These are phyloP conservation scores for Heliconius ethilla DNA, from an alignment of 2,888 invertebrate genomes.

Conservation along the genomic window DNA sequence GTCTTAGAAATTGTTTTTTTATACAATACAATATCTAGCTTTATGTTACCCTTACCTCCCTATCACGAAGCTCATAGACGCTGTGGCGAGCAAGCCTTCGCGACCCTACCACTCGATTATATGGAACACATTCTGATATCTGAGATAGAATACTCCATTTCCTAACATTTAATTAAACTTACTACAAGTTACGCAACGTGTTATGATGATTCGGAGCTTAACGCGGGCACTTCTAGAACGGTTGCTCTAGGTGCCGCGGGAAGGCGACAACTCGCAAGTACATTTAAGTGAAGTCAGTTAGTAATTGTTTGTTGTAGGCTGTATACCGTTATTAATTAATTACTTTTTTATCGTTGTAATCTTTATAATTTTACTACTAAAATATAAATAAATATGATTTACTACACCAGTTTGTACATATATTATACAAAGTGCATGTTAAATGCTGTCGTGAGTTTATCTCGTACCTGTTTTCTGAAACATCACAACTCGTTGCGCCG, in stretches of 20 bases:
- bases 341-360: too few relatives aligned
- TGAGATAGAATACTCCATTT: conserved; percentile 63
- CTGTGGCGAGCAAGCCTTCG: conserved; percentile 66
- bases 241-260: neutral
- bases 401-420: neutral
- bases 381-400: neutral
- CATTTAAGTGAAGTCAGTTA: too few relatives aligned
- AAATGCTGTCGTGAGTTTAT: neutral
- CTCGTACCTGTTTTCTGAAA: neutral
- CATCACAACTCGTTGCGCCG: neutral
- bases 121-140: conserved; percentile 71
- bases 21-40: conserved; percentile 67
- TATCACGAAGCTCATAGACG: conserved; percentile 78
- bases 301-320: too few relatives aligned
- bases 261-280: too few relatives aligned
- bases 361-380: neutral
- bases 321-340: too few relatives aligned
- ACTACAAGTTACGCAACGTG: conserved; percentile 15
- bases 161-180: conserved; percentile 26
- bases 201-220: neutral
- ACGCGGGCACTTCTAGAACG: neutral
- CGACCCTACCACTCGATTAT: conserved; percentile 59
- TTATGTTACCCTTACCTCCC: conserved; percentile 77
- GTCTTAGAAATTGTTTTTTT: conserved; percentile 69
- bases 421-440: neutral